Evolutionary conservation across 2,888 invertebrate species (phyloP).

Genomic region (Orchesellides sinensis): DNA sequence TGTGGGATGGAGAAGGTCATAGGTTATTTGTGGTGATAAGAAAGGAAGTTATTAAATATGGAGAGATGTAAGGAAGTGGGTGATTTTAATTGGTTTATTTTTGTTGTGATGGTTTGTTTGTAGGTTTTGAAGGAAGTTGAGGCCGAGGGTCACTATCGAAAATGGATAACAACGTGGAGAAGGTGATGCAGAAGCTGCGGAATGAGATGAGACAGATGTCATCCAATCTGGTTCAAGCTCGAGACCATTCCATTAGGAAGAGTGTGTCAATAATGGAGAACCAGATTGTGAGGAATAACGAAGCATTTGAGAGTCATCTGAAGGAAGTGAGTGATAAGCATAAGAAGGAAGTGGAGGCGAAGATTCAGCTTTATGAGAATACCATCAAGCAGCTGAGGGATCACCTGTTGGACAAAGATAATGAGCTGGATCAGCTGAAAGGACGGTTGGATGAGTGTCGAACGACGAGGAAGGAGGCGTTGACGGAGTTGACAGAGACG

Average conservation of each 20-base stretch:
- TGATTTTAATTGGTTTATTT: too few relatives aligned
- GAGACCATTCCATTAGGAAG: slow-evolving; percentile 3
- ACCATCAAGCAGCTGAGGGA: neutral
- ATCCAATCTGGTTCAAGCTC: neutral
- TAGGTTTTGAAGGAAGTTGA: too few relatives aligned
- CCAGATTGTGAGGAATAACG: neutral
- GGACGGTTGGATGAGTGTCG: slow-evolving; percentile 52
- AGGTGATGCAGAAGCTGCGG: neutral
- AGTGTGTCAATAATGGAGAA: slow-evolving; percentile 28
- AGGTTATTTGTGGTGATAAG: too few relatives aligned
- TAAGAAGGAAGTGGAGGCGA: slow-evolving; percentile 6
- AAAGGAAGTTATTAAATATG: too few relatives aligned
- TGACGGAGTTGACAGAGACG: slow-evolving; percentile 19
- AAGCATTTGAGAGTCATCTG: slow-evolving; percentile 16
- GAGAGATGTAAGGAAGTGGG: too few relatives aligned
- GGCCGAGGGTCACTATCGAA: too few relatives aligned
- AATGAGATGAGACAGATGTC: neutral
- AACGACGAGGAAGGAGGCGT: slow-evolving; percentile 28
- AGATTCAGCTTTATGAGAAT: neutral
- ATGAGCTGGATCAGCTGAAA: slow-evolving; percentile 20
- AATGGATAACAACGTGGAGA: too few relatives aligned
- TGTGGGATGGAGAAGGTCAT: too few relatives aligned
- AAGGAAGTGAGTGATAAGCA: slow-evolving; percentile 15
- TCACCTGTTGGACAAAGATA: slow-evolving; percentile 1
- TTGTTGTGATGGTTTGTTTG: too few relatives aligned